Base-by-base conservation (phyloP, 2,888 invertebrate genomes). In the Drosophila pseudotalamancana region DNA sequence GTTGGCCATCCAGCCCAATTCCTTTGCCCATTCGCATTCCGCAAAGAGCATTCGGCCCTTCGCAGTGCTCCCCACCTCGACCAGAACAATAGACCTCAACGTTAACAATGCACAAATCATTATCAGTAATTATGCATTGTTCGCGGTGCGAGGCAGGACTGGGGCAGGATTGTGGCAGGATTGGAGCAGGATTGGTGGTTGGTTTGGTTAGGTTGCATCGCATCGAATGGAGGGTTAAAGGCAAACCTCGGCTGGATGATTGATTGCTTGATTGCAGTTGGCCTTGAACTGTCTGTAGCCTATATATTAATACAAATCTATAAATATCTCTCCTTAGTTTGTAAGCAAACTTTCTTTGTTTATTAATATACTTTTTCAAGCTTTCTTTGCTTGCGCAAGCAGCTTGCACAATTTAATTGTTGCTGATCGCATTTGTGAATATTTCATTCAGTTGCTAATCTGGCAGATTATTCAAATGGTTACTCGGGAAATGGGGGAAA, bases 121-220 rank as follows among this genome's bases (percentile, higher is more conserved):
- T 80, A 87, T 87, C 80, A 84, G 87, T 87, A 87, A 87, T 80
- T 80, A 87, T 80, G 80, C 87, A 80, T 80, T 80, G 85, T 80
- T 83, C 67, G 49, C 29, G 27, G 43, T 29, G 43, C 43, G 43
- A 29, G 27, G 29, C 61, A 32, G 31, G 53, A 40, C 46, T 32
- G 32, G 12, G 45, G 32, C 34, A 46, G 54, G 63, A 32, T 25
- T 48, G 45, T 23, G 14, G 16, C 9, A 29, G 21, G 19, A 18
- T 2, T 23, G 29, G 37, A n/a, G 19, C 9, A 34, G 42, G 29
- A 34, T 34, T 29, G 31, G 6, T 11, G 49, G 23, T 43, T 39
- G 39, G 11, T 23, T 48, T 21, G 32, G 19, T 8, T 23, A 19
- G 6, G 19, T 50, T 37, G 42, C 23, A 27, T n/a, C n/a, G 16